Evolutionary conservation across 2,797 vertebrate species (phyloP), one percentile per base, ranked within the genome.

Genomic region (Enoplosus armatus): DNA sequence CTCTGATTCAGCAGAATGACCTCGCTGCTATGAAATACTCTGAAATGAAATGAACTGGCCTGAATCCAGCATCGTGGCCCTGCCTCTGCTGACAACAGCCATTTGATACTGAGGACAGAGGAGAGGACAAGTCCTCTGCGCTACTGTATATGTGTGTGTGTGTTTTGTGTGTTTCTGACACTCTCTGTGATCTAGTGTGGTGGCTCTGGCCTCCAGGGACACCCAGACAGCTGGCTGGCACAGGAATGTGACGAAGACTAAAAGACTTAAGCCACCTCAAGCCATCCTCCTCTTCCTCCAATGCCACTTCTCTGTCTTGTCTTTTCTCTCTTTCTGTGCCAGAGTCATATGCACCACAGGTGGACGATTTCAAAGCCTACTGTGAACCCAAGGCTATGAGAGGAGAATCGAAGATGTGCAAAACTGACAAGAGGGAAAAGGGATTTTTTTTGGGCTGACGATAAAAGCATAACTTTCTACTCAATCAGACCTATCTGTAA

Each of bases 1-100:
- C 16, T 80, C 7, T 41, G 83, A 76, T 72, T 60, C 81, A 75
- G 80, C 65, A 70, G 67, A 65, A n/a, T 54, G 77, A 86, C 85
- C 86, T 75, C 47, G 27, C 62, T 53, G 81, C 77, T 41, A 5
- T 79, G 67, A 79, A 84, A 73, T 76, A 64, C 51, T 79, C 66
- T 77, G 63, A 70, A 58, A 58, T 72, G 58, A 80, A 66, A 70
- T 55, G 71, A 79, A 73, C 83, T 87, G 83, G 92, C 69, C 50
- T 2, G 75, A 56, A 0, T 89, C 87, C 89, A 90, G 80, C 75
- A 22, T 5, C 2, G 70, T 11, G 60, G 71, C 81, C 78, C 73
- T 51, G 77, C 69, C 54, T 86, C 72, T 89, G 88, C 88, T 91
- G 91, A 91, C 89, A 87, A 50, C 82, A 76, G 84, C 72, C 70